A percentile compares a stretch with the other conserved stretches of the same genome.
phyloP scores from a whole-genome alignment of 35 echinoderm and acorn worm genomes.

The Anneissia japonica region DNA sequence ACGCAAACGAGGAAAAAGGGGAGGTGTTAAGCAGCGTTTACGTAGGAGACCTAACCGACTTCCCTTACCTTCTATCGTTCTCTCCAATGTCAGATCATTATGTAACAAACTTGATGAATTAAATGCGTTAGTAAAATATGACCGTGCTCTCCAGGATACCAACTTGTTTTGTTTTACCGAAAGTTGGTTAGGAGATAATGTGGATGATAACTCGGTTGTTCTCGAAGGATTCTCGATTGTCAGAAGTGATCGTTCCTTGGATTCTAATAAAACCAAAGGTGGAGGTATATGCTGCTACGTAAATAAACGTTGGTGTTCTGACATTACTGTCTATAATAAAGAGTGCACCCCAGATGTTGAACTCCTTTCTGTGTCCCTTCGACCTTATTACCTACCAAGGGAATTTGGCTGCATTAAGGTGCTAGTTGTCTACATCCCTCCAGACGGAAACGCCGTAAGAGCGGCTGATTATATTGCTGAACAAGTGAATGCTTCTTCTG shows the following conservation, averaged over 20 bases:
- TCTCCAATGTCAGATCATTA: background rate
- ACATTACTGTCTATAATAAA: background rate
- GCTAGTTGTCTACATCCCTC: background rate
- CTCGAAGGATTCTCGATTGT: background rate
- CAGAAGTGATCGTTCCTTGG: background rate
- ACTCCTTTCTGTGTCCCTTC: background rate
- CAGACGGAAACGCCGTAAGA: background rate
- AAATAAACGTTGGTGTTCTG: background rate
- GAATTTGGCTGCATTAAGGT: background rate
- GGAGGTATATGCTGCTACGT: background rate
- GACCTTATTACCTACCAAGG: background rate
- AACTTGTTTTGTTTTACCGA: slow-evolving; percentile 8
- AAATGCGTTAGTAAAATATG: background rate
- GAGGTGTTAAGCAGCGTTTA: background rate
- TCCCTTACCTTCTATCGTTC: background rate
- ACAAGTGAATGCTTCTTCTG: background rate
- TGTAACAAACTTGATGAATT: background rate
- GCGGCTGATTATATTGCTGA: background rate
- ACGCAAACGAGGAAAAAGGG: background rate
- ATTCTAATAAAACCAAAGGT: background rate
- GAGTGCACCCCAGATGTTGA: background rate
- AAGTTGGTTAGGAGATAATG: background rate
- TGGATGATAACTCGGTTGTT: background rate
- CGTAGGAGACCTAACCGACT: background rate
- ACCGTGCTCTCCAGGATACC: background rate